A percentile compares a stretch with the other conserved stretches of the same genome.
Evolutionary conservation across 1,140 invertebrate genomes (phyloP).

Genomic region (Drosophila auraria): DNA sequence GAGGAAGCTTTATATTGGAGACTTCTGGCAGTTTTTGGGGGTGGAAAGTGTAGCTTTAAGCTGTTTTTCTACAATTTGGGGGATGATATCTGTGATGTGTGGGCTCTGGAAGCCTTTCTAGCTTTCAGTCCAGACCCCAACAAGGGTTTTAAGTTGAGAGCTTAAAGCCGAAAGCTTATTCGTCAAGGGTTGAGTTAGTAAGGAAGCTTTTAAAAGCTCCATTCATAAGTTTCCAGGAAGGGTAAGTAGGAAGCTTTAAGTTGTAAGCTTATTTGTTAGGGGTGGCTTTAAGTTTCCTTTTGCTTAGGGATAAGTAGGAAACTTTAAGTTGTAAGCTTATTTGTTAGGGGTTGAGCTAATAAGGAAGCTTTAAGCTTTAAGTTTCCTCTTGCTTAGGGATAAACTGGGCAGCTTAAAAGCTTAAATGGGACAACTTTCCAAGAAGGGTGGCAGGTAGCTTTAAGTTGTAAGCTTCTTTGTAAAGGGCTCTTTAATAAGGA

Average conservation of each 20-base stretch:
- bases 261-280: background rate
- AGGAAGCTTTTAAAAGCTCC: too few species aligned
- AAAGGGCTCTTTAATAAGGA: background rate
- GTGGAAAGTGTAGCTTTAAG: constrained; percentile 23
- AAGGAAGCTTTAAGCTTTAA: too few species aligned
- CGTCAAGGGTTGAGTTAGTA: too few species aligned
- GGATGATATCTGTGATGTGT: background rate
- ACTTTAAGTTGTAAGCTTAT: background rate
- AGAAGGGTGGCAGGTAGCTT: too few species aligned
- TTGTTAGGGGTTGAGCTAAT: background rate
- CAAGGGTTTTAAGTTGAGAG: too few species aligned
- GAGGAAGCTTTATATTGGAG: constrained; percentile 25
- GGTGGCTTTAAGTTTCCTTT: background rate
- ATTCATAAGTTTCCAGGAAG: too few species aligned
- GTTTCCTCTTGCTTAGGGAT: too few species aligned
- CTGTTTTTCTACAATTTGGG: background rate
- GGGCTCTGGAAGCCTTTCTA: background rate
- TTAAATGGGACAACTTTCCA: too few species aligned
- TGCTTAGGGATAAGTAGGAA: too few species aligned
- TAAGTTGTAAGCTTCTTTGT: background rate
- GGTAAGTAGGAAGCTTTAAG: too few species aligned
- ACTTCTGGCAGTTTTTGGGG: constrained; percentile 24
- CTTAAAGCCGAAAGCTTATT: background rate
- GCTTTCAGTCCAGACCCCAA: too few species aligned
- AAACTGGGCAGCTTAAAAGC: too few species aligned